phyloP scores from a whole-genome alignment of 2,113 vertebrate genomes.

The Falcunculus frontatus region DNA sequence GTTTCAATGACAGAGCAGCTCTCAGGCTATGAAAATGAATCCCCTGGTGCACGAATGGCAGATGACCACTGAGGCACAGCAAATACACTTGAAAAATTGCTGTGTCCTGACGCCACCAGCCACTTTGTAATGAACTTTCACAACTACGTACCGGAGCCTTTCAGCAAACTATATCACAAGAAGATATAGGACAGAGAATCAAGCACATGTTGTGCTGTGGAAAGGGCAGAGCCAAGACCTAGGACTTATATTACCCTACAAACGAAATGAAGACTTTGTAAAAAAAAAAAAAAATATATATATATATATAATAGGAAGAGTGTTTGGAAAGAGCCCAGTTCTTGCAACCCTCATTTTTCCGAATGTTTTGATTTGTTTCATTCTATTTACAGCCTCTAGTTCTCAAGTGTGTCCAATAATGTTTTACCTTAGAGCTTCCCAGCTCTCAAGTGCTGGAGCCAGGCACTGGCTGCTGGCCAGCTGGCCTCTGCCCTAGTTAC shows the following conservation, averaged over 20 bases:
- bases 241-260: neutral
- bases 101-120: neutral
- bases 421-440: constrained; percentile 18
- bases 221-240: neutral
- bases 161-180: neutral
- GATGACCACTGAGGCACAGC: neutral
- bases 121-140: neutral
- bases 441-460: neutral
- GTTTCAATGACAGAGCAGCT: neutral
- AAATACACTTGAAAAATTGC: neutral
- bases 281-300: too few relatives aligned
- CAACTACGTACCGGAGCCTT: neutral
- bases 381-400: neutral
- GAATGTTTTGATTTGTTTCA: neutral
- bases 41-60: rapidly evolving
- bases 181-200: neutral
- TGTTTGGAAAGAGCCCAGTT: neutral
- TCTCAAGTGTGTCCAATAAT: neutral
- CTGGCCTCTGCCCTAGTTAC: constrained; percentile 30
- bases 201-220: neutral
- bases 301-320: neutral
- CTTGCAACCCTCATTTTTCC: neutral
- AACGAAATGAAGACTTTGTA: neutral
- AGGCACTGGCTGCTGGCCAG: neutral
- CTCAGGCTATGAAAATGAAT: neutral